Evolutionary conservation across 2,888 invertebrate genomes (phyloP).

Genomic region (Clanis bilineata): DNA sequence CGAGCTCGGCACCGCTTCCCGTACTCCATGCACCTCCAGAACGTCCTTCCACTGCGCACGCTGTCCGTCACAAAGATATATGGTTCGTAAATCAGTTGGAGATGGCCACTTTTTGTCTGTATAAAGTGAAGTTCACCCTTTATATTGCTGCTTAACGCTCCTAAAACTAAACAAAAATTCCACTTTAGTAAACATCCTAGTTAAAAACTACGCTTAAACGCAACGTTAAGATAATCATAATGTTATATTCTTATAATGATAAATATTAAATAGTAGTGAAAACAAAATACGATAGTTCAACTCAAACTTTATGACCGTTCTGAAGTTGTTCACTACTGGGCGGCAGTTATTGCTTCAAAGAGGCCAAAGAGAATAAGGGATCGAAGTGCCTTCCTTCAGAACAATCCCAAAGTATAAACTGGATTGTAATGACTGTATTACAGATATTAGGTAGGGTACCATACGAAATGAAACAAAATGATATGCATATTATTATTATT

Average conservation of each 20-base stretch:
- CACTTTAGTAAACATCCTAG: conserved; percentile 22
- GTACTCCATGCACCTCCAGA: conserved; percentile 79
- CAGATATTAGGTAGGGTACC: too few species aligned
- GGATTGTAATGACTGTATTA: too few species aligned
- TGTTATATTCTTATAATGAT: neutral
- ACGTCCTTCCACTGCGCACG: conserved; percentile 74
- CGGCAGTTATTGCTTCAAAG: too few species aligned
- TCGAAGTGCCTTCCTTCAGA: too few species aligned
- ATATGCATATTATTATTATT: too few species aligned
- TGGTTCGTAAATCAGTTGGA: conserved; percentile 74
- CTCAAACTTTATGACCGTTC: too few species aligned
- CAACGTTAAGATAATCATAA: neutral
- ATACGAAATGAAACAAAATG: too few species aligned
- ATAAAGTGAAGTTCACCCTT: conserved; percentile 76
- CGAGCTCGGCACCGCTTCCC: conserved; percentile 75
- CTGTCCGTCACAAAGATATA: conserved; percentile 78
- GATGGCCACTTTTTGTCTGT: conserved; percentile 76
- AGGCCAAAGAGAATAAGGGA: too few species aligned
- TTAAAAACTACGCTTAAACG: neutral
- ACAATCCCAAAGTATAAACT: too few species aligned
- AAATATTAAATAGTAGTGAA: neutral
- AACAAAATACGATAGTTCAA: too few species aligned
- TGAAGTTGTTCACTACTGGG: too few species aligned
- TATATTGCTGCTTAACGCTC: conserved; percentile 50
- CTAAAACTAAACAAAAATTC: conserved; percentile 56